These are phyloP conservation scores for Drosophila insularis DNA, from an alignment of 1,140 invertebrate genomes.

Conservation along the genomic window DNA sequence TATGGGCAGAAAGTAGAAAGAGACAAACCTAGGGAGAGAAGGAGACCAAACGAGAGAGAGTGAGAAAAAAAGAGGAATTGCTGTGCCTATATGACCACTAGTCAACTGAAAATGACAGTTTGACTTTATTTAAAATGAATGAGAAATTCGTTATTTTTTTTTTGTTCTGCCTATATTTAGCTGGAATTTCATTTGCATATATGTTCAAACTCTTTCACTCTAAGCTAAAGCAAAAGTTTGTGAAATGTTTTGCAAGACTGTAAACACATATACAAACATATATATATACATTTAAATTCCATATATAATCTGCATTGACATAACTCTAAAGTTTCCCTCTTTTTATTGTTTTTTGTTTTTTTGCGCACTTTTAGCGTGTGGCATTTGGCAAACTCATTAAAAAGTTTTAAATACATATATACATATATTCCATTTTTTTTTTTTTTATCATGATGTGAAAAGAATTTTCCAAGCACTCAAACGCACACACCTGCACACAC, in stretches of 20 bases:
- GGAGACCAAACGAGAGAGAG: background rate
- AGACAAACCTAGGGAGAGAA: constrained; percentile 20
- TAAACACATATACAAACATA: background rate
- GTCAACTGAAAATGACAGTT: constrained; percentile 15
- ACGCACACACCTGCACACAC: constrained; percentile 41
- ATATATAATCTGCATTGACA: constrained; percentile 8
- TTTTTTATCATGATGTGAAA: constrained; percentile 43
- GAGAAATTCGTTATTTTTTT: background rate
- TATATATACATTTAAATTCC: background rate
- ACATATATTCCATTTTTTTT: background rate
- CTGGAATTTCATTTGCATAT: background rate
- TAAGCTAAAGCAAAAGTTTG: background rate
- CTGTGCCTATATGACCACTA: constrained; percentile 6
- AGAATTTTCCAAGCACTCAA: constrained; percentile 23
- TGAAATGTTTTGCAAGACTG: background rate
- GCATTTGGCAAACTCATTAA: constrained; percentile 80
- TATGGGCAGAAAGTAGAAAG: constrained; percentile 31
- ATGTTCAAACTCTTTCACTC: background rate
- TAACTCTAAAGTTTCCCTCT: constrained; percentile 1
- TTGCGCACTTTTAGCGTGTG: constrained; percentile 33
- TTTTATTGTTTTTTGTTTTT: background rate
- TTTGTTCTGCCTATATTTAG: background rate
- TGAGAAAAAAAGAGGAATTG: constrained; percentile 6
- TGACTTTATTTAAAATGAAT: constrained; percentile 4
- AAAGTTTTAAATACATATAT: constrained; percentile 37